These are phyloP conservation scores for Phyllotis vaccarum DNA, from an alignment of 2,797 vertebrate genomes.

Conservation along the genomic window DNA sequence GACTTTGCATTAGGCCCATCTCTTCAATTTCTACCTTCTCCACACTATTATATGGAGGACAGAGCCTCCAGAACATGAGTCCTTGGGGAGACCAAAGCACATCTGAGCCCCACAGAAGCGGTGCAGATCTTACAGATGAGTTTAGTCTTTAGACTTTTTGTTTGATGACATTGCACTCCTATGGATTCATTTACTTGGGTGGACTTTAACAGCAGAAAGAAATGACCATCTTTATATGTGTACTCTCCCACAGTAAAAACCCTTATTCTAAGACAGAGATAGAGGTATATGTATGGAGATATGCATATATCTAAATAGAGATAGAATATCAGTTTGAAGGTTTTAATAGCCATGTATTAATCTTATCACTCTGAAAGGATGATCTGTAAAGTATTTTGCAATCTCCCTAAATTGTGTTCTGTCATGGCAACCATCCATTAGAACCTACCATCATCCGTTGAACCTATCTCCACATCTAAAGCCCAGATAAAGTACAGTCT, in stretches of 20 bases:
- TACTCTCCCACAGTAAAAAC: not conserved
- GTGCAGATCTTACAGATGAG: not conserved
- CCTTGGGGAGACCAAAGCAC: not conserved
- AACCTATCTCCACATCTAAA: constrained; percentile 54
- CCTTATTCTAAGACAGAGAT: not conserved
- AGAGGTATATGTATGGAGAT: not conserved
- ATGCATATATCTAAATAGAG: not conserved
- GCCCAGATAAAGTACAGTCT: constrained; percentile 50
- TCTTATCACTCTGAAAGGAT: constrained; percentile 63
- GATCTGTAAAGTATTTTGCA: constrained; percentile 35
- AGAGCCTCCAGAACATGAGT: not conserved
- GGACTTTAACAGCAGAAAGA: constrained; percentile 39
- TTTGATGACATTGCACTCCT: not conserved
- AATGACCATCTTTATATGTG: not conserved
- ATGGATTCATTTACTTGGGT: not conserved
- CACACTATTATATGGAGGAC: not conserved
- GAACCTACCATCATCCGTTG: not conserved
- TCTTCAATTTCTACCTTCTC: not conserved
- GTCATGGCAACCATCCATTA: not conserved
- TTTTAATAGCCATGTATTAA: constrained; percentile 57
- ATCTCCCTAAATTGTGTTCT: constrained; percentile 49
- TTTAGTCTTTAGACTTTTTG: not conserved
- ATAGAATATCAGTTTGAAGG: not conserved
- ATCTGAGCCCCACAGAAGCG: not conserved
- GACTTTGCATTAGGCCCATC: not conserved